Conservation (phyloP, 2,888 invertebrate genomes). For the Crossocerus cetratus region DNA sequence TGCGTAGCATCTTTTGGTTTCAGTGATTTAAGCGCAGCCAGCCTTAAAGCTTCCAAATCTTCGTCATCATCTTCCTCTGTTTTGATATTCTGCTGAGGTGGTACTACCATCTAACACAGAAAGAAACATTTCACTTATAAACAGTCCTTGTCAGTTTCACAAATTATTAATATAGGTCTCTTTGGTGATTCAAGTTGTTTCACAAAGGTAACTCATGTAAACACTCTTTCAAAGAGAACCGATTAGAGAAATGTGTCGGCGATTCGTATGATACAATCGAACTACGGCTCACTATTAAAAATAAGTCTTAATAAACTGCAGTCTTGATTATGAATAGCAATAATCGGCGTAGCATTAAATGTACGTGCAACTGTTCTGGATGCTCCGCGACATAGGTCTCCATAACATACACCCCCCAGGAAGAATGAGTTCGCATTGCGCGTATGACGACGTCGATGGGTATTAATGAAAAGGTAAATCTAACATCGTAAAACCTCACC, state of each 20-base stretch:
- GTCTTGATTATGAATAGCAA: background rate
- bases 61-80: conserved; percentile 78
- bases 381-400: no score
- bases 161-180: background rate
- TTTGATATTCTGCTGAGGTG: conserved; percentile 59
- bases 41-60: conserved; percentile 78
- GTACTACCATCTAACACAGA: conserved; percentile 57
- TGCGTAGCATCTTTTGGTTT: conserved; percentile 58
- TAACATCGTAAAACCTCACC: conserved; percentile 43
- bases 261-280: no score
- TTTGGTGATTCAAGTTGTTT: background rate
- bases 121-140: background rate
- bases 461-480: background rate
- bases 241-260: background rate
- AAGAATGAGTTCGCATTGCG: background rate
- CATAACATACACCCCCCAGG: no score
- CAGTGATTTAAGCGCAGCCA: conserved; percentile 78
- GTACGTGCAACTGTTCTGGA: no score
- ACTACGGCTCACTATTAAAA: no score
- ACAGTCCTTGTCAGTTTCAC: background rate
- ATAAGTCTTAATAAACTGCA: no score
- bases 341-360: no score
- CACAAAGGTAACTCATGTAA: background rate
- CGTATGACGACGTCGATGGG: background rate
- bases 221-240: background rate